A percentile compares a stretch with the other conserved stretches of the same genome.
phyloP scores from a whole-genome alignment of 2,888 invertebrate species.

The Psylliodes chrysocephalus region DNA sequence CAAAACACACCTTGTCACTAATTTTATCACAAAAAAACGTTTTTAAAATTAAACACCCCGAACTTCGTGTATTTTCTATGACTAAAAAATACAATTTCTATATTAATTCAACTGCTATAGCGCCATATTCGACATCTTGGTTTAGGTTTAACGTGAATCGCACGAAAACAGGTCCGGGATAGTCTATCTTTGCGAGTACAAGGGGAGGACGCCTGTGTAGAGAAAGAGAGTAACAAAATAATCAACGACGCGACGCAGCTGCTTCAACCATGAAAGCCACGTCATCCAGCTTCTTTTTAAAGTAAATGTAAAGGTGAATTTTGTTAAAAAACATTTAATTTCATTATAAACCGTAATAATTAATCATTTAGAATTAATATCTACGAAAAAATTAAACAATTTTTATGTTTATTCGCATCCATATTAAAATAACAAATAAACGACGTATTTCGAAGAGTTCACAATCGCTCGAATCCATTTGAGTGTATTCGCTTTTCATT shows the following conservation, averaged over 20 bases:
- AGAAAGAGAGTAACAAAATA: conserved; percentile 39
- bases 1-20: conserved; percentile 47
- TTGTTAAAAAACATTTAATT: conserved; percentile 14
- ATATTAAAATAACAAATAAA: conserved; percentile 37
- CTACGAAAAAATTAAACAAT: background rate
- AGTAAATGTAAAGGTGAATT: conserved; percentile 25
- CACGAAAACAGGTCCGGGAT: conserved; percentile 66
- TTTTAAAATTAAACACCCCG: conserved; percentile 34
- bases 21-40: conserved; percentile 43
- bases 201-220: conserved; percentile 59
- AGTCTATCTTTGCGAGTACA: conserved; percentile 60
- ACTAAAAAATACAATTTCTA: conserved; percentile 59
- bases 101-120: conserved; percentile 59
- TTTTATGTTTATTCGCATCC: background rate
- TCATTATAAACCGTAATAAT: background rate
- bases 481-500: conserved; percentile 53
- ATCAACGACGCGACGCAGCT: conserved; percentile 53
- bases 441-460: conserved; percentile 45
- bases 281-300: conserved; percentile 37
- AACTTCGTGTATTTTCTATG: conserved; percentile 49
- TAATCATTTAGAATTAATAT: background rate
- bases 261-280: conserved; percentile 44
- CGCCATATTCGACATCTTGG: conserved; percentile 63
- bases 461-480: conserved; percentile 45
- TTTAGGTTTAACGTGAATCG: conserved; percentile 59